Evolutionary conservation across 2,797 vertebrate species (phyloP), one percentile per base, ranked within the genome.

Genomic region (Heteromormyrus szaboi): DNA sequence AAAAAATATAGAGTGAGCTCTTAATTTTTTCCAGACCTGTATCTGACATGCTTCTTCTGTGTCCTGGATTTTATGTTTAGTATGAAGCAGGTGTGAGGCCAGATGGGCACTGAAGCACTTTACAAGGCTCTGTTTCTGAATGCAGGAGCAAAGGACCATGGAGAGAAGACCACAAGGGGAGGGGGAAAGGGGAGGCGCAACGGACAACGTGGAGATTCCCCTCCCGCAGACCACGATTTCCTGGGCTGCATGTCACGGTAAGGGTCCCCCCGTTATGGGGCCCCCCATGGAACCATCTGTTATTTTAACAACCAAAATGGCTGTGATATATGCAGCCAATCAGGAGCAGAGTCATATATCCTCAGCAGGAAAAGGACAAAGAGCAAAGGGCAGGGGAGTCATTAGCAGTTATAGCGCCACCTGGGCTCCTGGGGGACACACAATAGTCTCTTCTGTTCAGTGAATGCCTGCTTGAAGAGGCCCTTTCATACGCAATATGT

Each of bases 171-270:
- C 90, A 81, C 94, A 91, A 89, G 87, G 88, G 88, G 93, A 88
- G 93, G 95, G 95, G 93, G 92, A 85, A 95, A 95, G 92, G 95
- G 95, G 62, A 97, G 96, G 93, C 95, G 95, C 86, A 93, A 95
- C 46, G 90, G 22, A 6, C 95, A 95, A 86, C 94, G 95, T 88
- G n/a, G 93, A 0, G 97, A 97, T 0, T 94, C 95, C 7, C 93
- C 95, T 2, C 92, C 94, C 0, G 93, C 95, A 0, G 98, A 99
- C 91, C 98, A 97, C 0, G 98, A 99, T 94, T 98, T 99, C 94
- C 96, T 99, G 0, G 98, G 97, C 90, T 99, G 98, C 96, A 98
- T 99, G 98, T 97, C 98, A 88, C 97, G 98, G 98, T 99, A 92
- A 92, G 96, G 89, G 50, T 33, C 19, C 48, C n/a, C 37, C 72